These are phyloP conservation scores for Beroe forskalii DNA, from an alignment of 37 sponge, comb jelly and placozoan genomes.

Conservation along the genomic window DNA sequence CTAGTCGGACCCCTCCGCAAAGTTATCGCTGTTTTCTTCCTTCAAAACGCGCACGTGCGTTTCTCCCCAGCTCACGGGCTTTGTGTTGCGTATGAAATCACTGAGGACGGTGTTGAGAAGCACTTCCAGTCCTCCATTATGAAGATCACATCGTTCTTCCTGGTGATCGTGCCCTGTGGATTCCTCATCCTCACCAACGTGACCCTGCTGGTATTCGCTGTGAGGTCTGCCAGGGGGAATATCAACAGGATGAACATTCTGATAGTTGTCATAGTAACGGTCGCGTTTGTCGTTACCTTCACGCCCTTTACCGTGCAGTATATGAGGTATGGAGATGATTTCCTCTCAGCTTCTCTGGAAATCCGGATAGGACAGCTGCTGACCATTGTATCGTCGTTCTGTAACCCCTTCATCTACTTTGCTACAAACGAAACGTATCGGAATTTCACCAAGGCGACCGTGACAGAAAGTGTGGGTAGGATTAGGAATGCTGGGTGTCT, in stretches of 20 bases:
- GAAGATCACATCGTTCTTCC: not conserved
- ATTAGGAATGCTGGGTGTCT: no score
- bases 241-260: not conserved
- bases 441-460: not conserved
- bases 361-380: not conserved
- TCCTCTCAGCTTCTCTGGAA: not conserved
- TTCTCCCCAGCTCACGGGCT: not conserved
- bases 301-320: not conserved
- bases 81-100: not conserved
- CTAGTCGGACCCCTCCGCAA: not conserved
- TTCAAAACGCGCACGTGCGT: not conserved
- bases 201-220: not conserved
- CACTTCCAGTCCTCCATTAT: not conserved
- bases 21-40: not conserved
- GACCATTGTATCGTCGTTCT: not conserved
- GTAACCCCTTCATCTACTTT: conserved; percentile 10
- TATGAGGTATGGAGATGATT: not conserved
- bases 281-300: not conserved
- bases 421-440: not conserved
- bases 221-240: not conserved
- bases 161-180: not conserved
- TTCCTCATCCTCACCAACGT: not conserved
- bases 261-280: not conserved
- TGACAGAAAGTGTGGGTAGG: no score
- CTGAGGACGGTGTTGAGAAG: not conserved